phyloP scores from a whole-genome alignment of 2,888 invertebrate genomes.

The Pachydiplax longipennis region DNA sequence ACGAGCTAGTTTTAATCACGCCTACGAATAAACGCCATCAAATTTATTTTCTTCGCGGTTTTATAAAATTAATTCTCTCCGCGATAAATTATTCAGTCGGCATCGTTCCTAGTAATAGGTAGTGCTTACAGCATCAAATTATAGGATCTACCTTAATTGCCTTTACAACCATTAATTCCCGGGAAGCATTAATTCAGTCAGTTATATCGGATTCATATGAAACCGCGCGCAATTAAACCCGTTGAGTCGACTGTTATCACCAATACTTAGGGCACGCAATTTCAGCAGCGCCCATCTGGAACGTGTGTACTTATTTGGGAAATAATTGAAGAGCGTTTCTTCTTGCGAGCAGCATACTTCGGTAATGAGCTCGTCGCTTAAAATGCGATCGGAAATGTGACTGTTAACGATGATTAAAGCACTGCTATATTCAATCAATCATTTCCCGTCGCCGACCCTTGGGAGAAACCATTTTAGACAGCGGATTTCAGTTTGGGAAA shows the following conservation, averaged over 20 bases:
- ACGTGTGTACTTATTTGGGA: not conserved
- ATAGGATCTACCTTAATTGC: constrained; percentile 18
- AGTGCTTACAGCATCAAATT: constrained; percentile 18
- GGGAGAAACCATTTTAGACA: too few relatives aligned
- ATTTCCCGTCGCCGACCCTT: too few relatives aligned
- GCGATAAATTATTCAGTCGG: not conserved
- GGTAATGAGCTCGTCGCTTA: not conserved
- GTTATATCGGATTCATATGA: not conserved
- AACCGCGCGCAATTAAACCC: not conserved
- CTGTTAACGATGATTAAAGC: not conserved
- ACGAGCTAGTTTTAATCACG: not conserved
- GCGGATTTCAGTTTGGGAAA: too few relatives aligned
- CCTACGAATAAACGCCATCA: not conserved
- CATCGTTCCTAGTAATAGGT: not conserved
- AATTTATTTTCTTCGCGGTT: not conserved
- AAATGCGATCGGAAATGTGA: not conserved
- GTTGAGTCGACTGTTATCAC: not conserved
- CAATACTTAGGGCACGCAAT: not conserved
- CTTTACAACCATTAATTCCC: constrained; percentile 14
- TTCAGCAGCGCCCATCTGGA: not conserved
- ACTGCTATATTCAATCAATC: not conserved
- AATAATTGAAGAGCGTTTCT: not conserved
- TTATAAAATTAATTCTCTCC: not conserved
- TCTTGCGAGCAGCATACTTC: not conserved
- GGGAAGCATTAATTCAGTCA: constrained; percentile 8